Evolutionary conservation across 2,797 vertebrate genomes (phyloP), one percentile per base, ranked within the genome.

Genomic region (Myioborus miniatus): DNA sequence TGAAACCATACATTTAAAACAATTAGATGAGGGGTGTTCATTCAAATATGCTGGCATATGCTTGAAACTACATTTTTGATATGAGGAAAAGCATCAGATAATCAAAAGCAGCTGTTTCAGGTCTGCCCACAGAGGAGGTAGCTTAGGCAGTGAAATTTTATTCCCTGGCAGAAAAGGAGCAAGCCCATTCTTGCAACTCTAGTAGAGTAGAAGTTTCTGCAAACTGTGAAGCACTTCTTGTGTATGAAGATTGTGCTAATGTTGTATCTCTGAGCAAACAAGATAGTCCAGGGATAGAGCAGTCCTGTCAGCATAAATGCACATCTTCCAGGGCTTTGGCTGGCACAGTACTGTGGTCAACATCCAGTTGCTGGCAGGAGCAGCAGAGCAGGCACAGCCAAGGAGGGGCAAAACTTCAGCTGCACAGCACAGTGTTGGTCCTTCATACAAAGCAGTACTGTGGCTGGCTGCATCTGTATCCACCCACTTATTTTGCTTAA

Each of bases 51-150:
- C 63, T 89, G 56, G 59, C 49, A 47, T 75, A 32, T 44, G 43
- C 75, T 87, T 93, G 81, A 80, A 94, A 89, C 55, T 82, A 63
- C 49, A 71, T 84, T 93, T 91, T 81, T 83, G 69, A 65, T 96
- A 55, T 2, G 43, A 68, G 55, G 59, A 74, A 83, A 92, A 83
- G 83, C 39, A 75, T 53, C 5, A 3, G 64, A 55, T 92, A 93
- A 91, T 53, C 58, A 71, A 69, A 92, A 89, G 58, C 93, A 87
- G 76, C 82, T 92, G 76, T 71, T 79, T 91, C 43, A 78, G 62
- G 39, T 94, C 92, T 83, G 68, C 62, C 60, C 60, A 85, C 15
- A 32, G 89, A 87, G 43, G 39, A 94, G 79, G 81, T 47, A 50
- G 60, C 44, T 83, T 89, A 92, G 75, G 83, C 71, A 91, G 69